These are phyloP conservation scores for Melanotaenia duboulayi DNA, from an alignment of 2,113 vertebrate genomes.

Conservation along the genomic window DNA sequence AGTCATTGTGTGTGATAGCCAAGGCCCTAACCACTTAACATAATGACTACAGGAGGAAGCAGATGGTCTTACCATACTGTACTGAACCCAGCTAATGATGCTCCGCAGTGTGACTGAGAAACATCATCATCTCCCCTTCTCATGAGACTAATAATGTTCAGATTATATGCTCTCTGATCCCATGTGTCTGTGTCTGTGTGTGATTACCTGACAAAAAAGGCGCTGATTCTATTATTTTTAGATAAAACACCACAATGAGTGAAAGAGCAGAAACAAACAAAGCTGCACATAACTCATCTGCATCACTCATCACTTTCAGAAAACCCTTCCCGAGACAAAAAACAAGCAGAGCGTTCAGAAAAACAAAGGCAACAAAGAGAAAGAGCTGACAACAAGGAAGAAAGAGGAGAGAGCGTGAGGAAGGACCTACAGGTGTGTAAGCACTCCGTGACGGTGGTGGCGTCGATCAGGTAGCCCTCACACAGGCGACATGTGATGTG, in stretches of 20 bases:
- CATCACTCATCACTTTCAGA: background rate
- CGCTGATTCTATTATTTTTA: background rate
- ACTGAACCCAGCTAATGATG: slow-evolving; percentile 28
- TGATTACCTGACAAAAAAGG: background rate
- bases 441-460: slow-evolving; percentile 99
- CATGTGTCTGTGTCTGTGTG: rapidly evolving
- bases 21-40: background rate
- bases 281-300: background rate
- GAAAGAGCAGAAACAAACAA: background rate
- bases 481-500: slow-evolving; percentile 99
- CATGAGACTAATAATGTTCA: slow-evolving; percentile 7
- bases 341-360: background rate
- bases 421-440: slow-evolving; percentile 95
- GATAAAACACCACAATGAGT: background rate
- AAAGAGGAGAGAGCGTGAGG: background rate
- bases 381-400: background rate
- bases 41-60: slow-evolving; percentile 5
- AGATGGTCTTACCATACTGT: background rate
- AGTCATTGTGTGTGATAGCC: too few relatives aligned
- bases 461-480: slow-evolving; percentile 98
- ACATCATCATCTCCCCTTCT: slow-evolving; percentile 3
- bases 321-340: too few relatives aligned
- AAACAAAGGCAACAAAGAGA: background rate
- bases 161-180: slow-evolving; percentile 7
- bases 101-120: background rate